Conservation (phyloP, 2,113 vertebrate genomes). For the Bos javanicus region DNA sequence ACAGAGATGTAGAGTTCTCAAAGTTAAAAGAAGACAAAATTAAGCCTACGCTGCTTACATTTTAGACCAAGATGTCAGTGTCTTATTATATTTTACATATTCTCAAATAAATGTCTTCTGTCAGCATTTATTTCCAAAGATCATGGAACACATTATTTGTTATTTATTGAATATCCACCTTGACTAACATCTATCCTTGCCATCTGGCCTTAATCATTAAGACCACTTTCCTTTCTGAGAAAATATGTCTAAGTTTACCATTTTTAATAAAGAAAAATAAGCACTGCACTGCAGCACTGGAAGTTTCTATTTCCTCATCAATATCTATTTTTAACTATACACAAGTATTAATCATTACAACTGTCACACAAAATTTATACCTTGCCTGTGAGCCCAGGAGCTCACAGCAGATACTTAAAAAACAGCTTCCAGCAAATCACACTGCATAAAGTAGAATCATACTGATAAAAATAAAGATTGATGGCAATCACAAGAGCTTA, state of each 20-base stretch:
- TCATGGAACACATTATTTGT: neutral
- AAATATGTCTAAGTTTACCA: neutral
- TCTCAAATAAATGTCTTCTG: neutral
- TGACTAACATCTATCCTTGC: neutral
- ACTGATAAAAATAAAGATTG: neutral
- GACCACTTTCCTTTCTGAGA: neutral
- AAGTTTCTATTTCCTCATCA: slow-evolving; percentile 25
- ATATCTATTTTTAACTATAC: neutral
- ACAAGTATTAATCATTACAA: neutral
- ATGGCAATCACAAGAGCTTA: neutral
- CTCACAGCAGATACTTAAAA: neutral
- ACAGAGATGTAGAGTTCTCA: slow-evolving; percentile 60
- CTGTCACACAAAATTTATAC: neutral
- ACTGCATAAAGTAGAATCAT: neutral
- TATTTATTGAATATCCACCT: neutral
- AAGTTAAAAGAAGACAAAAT: slow-evolving; percentile 64
- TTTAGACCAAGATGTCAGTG: neutral
- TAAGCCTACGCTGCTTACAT: slow-evolving; percentile 38
- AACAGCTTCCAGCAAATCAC: neutral
- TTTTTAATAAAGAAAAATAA: slow-evolving; percentile 27
- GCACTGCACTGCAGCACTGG: neutral
- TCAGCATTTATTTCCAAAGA: neutral
- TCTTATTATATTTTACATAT: neutral
- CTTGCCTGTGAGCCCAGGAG: neutral
- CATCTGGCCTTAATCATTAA: neutral